Conservation (phyloP, 2,113 vertebrate species). For the Shinisaurus crocodilurus region DNA sequence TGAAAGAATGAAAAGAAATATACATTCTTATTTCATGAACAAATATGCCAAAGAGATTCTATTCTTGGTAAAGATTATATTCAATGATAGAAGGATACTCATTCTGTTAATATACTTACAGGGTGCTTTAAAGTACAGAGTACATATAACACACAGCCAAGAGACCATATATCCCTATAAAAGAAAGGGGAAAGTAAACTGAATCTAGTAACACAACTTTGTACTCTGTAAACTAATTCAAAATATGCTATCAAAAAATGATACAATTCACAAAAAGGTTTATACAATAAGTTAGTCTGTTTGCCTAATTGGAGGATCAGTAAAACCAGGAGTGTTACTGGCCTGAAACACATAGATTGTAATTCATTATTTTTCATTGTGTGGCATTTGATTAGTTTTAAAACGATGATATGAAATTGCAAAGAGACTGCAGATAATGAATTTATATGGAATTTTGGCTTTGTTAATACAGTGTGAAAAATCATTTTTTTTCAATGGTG, state of each 20-base stretch:
- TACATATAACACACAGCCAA: conserved; percentile 92
- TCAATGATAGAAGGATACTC: conserved; percentile 21
- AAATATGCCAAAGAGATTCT: neutral
- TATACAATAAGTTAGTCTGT: neutral
- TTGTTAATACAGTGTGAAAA: neutral
- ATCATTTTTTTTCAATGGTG: neutral
- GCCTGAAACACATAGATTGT: neutral
- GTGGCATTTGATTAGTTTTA: neutral
- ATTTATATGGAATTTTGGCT: neutral
- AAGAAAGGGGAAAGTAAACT: conserved; percentile 48
- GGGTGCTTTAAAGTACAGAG: conserved; percentile 89
- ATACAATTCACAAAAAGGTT: neutral
- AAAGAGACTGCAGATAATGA: neutral
- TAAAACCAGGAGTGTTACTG: neutral
- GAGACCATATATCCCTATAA: conserved; percentile 91
- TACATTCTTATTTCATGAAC: neutral
- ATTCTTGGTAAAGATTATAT: neutral
- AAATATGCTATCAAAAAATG: neutral
- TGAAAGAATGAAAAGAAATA: neutral
- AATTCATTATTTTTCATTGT: neutral
- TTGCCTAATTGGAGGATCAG: neutral
- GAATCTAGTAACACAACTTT: conserved; percentile 16
- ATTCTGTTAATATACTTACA: conserved; percentile 77
- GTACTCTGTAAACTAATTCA: conserved; percentile 7
- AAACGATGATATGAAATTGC: neutral